Evolutionary conservation across 2,797 vertebrate genomes (phyloP).

Genomic region (Sibirionetta formosa): DNA sequence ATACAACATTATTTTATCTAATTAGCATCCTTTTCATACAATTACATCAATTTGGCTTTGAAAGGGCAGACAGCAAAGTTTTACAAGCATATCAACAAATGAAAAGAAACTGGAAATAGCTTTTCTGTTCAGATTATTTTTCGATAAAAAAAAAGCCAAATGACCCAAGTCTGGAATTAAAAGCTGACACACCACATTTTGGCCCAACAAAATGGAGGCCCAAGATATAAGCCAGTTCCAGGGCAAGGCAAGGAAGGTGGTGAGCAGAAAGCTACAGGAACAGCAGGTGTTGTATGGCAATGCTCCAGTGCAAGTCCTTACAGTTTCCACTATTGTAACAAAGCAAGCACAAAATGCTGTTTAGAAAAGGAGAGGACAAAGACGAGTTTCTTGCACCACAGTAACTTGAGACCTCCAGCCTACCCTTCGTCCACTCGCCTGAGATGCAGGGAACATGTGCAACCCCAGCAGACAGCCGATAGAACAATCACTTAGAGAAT

Average conservation of each 20-base stretch:
- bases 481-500: neutral
- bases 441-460: accelerated
- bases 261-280: neutral
- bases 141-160: neutral
- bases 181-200: neutral
- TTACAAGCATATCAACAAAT: neutral
- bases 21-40: neutral
- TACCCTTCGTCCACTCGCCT: neutral
- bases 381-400: neutral
- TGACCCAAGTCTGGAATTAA: neutral
- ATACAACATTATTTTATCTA: neutral
- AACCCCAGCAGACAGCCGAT: neutral
- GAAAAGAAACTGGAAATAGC: neutral
- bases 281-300: neutral
- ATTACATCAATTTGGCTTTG: neutral
- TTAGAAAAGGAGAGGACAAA: neutral
- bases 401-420: neutral
- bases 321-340: neutral
- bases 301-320: neutral
- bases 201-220: neutral
- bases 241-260: accelerated
- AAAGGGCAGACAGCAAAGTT: neutral
- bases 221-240: neutral
- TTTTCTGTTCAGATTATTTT: neutral
- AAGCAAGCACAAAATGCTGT: neutral